phyloP scores from a whole-genome alignment of 1,140 invertebrate genomes.

The Drosophila novamexicana region DNA sequence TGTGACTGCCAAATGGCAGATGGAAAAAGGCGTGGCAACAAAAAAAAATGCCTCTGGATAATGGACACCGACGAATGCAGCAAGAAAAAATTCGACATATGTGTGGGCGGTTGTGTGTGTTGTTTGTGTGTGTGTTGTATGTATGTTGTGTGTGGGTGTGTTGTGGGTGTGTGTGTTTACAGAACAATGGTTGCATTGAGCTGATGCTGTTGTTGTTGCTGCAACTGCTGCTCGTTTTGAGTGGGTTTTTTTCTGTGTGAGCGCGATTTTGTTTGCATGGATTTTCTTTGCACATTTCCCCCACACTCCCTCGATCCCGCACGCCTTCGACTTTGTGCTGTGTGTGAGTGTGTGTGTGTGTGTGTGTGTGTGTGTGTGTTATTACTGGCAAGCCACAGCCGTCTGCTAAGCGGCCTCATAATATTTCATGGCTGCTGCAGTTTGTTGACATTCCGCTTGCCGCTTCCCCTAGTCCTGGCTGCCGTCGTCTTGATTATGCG shows the following conservation, averaged over 20 bases:
- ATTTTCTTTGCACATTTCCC: conserved; percentile 44
- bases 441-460: conserved; percentile 73
- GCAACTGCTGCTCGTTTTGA: conserved; percentile 40
- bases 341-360: background rate
- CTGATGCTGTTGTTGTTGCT: conserved; percentile 17
- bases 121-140: conserved; percentile 19
- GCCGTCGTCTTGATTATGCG: conserved; percentile 68
- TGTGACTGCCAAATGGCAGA: conserved; percentile 34
- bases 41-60: conserved; percentile 40
- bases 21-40: conserved; percentile 28
- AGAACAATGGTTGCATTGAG: conserved; percentile 51
- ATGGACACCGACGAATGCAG: conserved; percentile 24
- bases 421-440: conserved; percentile 78
- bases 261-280: conserved; percentile 53
- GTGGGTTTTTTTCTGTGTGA: conserved; percentile 30
- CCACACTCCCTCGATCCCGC: background rate
- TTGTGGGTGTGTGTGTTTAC: conserved; percentile 35
- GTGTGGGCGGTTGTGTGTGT: conserved; percentile 16
- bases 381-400: conserved; percentile 46
- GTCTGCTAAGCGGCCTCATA: conserved; percentile 64
- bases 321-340: conserved; percentile 19
- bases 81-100: conserved; percentile 16
- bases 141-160: conserved; percentile 8
- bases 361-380: background rate
- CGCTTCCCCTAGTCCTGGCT: conserved; percentile 17